Evolutionary conservation across 2,888 invertebrate genomes (phyloP), one percentile per base, ranked within the genome.

Genomic region (Volucella zonaria): DNA sequence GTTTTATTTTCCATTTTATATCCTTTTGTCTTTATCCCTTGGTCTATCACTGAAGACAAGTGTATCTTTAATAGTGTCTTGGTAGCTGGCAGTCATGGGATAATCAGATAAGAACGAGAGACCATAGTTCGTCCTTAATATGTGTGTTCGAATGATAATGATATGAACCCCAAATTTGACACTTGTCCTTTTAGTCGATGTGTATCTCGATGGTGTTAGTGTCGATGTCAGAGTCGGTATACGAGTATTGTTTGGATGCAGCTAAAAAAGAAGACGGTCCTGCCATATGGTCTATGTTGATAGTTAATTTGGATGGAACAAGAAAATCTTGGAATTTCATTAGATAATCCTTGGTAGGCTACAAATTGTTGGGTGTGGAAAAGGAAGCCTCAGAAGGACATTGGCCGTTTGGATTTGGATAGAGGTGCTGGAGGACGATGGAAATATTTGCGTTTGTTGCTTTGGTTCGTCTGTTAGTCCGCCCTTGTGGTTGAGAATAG

Each of bases 111-210:
- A 80, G 56, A 80, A 56, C 71, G 43, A 40, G 10, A 71, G 76
- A 76, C 75, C 80, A 80, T 76, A 76, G 80, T 80, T 76, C 80
- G 80, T 70, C 75, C 83, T 66, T 80, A 73, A 80, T 85, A 76
- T 85, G 70, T 80, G 76, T 80, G 31, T 85, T 80, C 76, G 76
- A 80, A 79, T 85, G 75, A 80, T 83, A 83, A 83, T 83, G 83
- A 85, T 85, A 80, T 85, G 83, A 80, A 85, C 80, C 83, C 83
- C 54, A 73, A 80, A 85, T 85, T 76, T 80, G 80, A 76, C 76
- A 85, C 80, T 85, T 80, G 76, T 76, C 75, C 80, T 59, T 71
- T 76, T 64, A 14, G 38, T n/a, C 56, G 38, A 15, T 49, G 42
- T 66, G 31, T 66, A 42, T 71, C 3, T 14, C 6, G 3, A 23